Evolutionary conservation across 2,113 vertebrate genomes (phyloP).

Genomic region (Podilymbus podiceps): DNA sequence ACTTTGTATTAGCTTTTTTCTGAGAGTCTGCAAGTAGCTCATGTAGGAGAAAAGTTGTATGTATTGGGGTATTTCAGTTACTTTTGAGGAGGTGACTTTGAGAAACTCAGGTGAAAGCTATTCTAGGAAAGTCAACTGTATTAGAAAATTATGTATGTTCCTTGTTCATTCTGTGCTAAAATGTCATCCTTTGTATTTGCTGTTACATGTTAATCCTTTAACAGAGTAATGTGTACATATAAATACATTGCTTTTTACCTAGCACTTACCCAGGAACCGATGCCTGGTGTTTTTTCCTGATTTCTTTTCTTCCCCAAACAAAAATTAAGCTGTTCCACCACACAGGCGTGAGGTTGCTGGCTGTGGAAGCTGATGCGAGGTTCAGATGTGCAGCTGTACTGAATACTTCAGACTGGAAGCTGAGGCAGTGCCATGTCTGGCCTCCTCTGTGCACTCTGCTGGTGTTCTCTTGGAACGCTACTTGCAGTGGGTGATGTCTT

Average conservation of each 20-base stretch:
- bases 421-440: fast-evolving
- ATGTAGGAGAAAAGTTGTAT: background rate
- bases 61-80: background rate
- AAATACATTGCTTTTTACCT: background rate
- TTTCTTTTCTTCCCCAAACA: background rate
- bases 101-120: background rate
- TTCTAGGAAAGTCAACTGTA: background rate
- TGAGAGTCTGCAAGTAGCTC: background rate
- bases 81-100: background rate
- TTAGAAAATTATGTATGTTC: background rate
- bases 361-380: background rate
- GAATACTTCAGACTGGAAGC: background rate
- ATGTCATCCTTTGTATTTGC: background rate
- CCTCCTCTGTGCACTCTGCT: background rate
- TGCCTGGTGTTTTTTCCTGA: background rate
- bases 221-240: background rate
- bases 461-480: background rate
- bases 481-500: fast-evolving
- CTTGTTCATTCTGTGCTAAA: background rate
- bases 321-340: background rate
- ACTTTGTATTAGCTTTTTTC: background rate
- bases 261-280: background rate
- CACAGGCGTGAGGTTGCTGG: fast-evolving
- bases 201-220: background rate
- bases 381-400: background rate